phyloP scores from a whole-genome alignment of 2,888 invertebrate species.

The Calliphora vomitoria region DNA sequence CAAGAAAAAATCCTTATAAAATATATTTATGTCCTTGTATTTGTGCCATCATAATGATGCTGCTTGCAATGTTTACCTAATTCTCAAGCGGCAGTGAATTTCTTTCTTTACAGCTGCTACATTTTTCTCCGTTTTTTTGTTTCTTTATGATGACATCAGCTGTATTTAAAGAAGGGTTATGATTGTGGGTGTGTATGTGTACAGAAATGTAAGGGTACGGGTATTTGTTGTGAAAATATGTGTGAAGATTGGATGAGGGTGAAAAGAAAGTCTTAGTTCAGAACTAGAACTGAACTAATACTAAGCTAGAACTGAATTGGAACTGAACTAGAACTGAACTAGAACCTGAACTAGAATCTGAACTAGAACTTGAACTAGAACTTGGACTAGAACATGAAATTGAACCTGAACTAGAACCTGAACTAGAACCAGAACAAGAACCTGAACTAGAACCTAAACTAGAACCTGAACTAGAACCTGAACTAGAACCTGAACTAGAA shows the following conservation, averaged over 20 bases:
- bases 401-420: too few species aligned
- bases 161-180: conserved; percentile 66
- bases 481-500: too few species aligned
- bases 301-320: too few species aligned
- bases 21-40: conserved; percentile 2
- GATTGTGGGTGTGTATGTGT: neutral
- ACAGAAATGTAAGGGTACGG: neutral
- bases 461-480: too few species aligned
- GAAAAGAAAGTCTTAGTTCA: neutral
- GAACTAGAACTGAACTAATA: too few species aligned
- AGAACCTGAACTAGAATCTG: too few species aligned
- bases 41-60: conserved; percentile 16
- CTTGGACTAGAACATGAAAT: too few species aligned
- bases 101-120: conserved; percentile 40
- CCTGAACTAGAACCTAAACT: too few species aligned
- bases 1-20: conserved; percentile 34
- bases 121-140: conserved; percentile 6
- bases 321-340: too few species aligned
- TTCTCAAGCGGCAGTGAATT: conserved; percentile 63
- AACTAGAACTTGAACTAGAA: too few species aligned
- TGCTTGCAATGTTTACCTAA: conserved; percentile 55
- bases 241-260: neutral
- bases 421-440: too few species aligned
- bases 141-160: conserved; percentile 65
- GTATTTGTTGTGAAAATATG: neutral